phyloP scores from a whole-genome alignment of 2,113 vertebrate genomes.

The Zapus hudsonius region DNA sequence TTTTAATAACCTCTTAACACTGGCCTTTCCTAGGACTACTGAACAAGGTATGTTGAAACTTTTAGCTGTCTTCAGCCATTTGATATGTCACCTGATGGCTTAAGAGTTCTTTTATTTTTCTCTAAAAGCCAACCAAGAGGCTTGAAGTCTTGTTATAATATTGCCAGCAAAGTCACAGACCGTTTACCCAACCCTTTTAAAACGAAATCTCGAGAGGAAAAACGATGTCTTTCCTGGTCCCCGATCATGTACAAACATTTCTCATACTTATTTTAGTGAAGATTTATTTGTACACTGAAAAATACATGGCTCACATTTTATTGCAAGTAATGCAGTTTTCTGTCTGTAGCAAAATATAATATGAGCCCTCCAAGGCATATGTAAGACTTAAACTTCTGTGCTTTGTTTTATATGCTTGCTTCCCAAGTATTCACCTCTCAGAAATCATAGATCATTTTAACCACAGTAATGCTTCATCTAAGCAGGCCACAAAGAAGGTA shows the following conservation, averaged over 20 bases:
- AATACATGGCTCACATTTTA: not conserved
- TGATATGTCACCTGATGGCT: slow-evolving; percentile 68
- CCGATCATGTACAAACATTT: slow-evolving; percentile 32
- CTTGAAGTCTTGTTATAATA: slow-evolving; percentile 41
- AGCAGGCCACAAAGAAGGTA: slow-evolving; percentile 16
- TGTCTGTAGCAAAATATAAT: slow-evolving; percentile 13
- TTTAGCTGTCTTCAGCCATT: slow-evolving; percentile 60
- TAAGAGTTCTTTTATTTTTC: slow-evolving; percentile 22
- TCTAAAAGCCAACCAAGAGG: slow-evolving; percentile 71
- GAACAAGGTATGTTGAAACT: slow-evolving; percentile 47
- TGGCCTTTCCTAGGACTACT: slow-evolving; percentile 15
- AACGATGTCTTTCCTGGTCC: slow-evolving; percentile 28
- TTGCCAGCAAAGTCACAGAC: slow-evolving; percentile 65
- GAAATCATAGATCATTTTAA: slow-evolving; percentile 33
- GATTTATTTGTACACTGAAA: slow-evolving; percentile 43
- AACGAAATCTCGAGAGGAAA: slow-evolving; percentile 43
- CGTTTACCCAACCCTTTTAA: slow-evolving; percentile 67
- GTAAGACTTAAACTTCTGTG: not conserved
- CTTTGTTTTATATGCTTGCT: slow-evolving; percentile 7
- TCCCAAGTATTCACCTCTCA: slow-evolving; percentile 4
- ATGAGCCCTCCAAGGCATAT: not conserved
- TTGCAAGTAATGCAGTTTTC: slow-evolving; percentile 23
- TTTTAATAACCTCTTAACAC: slow-evolving; percentile 37
- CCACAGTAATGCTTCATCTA: not conserved
- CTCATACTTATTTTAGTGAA: slow-evolving; percentile 67